Evolutionary conservation across 2,113 vertebrate species (phyloP).

Genomic region (Ochotona curzoniae): DNA sequence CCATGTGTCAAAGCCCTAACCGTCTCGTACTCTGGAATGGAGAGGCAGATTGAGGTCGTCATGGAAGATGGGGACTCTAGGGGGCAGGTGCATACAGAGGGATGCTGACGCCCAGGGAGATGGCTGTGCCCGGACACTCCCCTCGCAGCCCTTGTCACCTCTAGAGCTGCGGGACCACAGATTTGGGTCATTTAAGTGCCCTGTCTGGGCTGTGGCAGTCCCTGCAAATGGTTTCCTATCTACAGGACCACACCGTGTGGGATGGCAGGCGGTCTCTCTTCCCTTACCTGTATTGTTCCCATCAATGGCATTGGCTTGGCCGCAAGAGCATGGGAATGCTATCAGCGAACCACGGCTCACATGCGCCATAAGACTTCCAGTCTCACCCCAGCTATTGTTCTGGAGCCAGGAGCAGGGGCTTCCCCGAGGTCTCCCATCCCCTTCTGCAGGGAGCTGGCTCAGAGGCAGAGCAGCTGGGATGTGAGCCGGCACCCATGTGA

Average conservation of each 20-base stretch:
- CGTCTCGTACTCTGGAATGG: not conserved
- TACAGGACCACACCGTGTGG: not conserved
- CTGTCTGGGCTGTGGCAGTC: not conserved
- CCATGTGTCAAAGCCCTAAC: not conserved
- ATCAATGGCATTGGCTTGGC: not conserved
- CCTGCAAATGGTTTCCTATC: not conserved
- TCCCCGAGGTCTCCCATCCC: too few relatives aligned
- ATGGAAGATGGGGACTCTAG: not conserved
- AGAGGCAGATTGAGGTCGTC: not conserved
- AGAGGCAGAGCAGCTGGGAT: too few relatives aligned
- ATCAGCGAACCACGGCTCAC: not conserved
- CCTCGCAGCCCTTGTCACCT: not conserved
- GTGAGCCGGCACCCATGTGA: too few relatives aligned
- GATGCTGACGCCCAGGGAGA: not conserved
- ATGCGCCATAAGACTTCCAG: not conserved
- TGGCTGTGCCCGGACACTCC: not conserved
- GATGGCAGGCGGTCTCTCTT: too few relatives aligned
- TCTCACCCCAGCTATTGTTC: not conserved
- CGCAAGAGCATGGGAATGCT: not conserved
- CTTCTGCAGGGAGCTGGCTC: too few relatives aligned
- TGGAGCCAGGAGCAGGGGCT: too few relatives aligned
- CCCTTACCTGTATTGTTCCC: not conserved
- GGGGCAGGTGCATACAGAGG: not conserved
- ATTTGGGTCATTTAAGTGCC: not conserved
- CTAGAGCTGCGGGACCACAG: too few relatives aligned